phyloP scores from a whole-genome alignment of 2,113 vertebrate species.

The Propithecus coquereli region DNA sequence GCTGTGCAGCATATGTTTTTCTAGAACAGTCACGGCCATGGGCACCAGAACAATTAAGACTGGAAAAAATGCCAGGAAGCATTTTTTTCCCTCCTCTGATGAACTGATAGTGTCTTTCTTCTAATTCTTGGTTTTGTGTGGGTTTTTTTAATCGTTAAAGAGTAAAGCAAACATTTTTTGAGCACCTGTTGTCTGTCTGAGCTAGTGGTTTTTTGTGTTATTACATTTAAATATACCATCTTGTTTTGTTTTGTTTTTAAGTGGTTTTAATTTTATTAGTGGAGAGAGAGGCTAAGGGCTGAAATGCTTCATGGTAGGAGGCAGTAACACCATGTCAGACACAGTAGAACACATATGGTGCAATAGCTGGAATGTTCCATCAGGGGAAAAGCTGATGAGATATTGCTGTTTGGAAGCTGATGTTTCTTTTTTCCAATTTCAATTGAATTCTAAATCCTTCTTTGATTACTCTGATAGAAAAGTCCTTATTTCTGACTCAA shows the following conservation, averaged over 20 bases:
- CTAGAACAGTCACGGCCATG: constrained; percentile 47
- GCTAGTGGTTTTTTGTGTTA: neutral
- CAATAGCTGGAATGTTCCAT: neutral
- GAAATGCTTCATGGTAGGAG: neutral
- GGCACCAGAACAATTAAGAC: constrained; percentile 59
- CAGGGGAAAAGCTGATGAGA: neutral
- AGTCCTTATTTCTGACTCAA: neutral
- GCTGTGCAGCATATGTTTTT: constrained; percentile 41
- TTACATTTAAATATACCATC: neutral
- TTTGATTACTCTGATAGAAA: neutral
- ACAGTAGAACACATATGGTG: rapidly evolving
- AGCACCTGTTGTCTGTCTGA: neutral
- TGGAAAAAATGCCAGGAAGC: constrained; percentile 43
- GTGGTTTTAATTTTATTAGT: constrained; percentile 9
- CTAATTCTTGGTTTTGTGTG: constrained; percentile 7
- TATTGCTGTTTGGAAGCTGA: neutral
- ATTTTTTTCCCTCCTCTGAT: neutral
- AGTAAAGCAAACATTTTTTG: neutral
- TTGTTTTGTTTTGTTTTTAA: neutral
- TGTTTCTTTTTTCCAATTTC: neutral
- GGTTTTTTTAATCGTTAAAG: neutral
- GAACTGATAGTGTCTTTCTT: constrained; percentile 7
- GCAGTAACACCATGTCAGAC: neutral
- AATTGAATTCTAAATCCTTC: neutral
- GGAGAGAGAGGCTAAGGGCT: neutral